Base-by-base conservation (phyloP, 2,797 vertebrate species). In the Cossypha caffra region DNA sequence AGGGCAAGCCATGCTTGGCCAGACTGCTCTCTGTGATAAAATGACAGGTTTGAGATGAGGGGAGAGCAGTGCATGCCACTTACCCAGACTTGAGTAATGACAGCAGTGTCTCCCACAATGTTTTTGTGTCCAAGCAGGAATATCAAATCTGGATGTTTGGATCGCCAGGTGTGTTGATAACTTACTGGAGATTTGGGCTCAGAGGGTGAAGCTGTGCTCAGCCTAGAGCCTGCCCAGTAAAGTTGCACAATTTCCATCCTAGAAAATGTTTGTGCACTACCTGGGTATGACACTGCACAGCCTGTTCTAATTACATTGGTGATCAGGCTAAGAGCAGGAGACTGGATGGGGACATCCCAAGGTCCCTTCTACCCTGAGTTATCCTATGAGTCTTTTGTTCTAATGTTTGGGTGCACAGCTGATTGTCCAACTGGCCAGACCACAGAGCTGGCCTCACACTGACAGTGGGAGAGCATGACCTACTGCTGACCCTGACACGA, bases 391-490 rank as follows among this genome's bases (percentile, higher is more conserved):
- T 66, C 25, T 66, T 11, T 40, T 21, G 28, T 31, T 74, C 19
- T 76, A 16, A 16, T 20, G 5, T 66, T 35, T 84, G 33, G 28
- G 16, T 21, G n/a, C 18, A 18, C 8, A n/a, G 35, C 5, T 82
- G 28, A 16, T 38, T 61, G 26, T 33, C 28, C 64, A 51, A 0
- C 8, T 72, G 67, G 5, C 28, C 37, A 59, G 45, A 43, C 15
- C 54, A 25, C 31, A 67, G 31, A 57, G 33, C 0, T 75, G 54
- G 4, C 37, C 82, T 74, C 23, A 33, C 0, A 0, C 6, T 87
- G 52, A 48, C 16, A 55, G n/a, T 1, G 67, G 23, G 16, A 76
- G 17, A 52, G 59, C 20, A 23, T 24, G 25, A 67, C 17, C 52
- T 20, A 25, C 35, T 64, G 61, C 24, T 48, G 47, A 68, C 57